Percentiles rank a stretch among this genome's conserved stretches.
Conservation (phyloP, 2,888 invertebrate species). For the Zonitis immaculata region DNA sequence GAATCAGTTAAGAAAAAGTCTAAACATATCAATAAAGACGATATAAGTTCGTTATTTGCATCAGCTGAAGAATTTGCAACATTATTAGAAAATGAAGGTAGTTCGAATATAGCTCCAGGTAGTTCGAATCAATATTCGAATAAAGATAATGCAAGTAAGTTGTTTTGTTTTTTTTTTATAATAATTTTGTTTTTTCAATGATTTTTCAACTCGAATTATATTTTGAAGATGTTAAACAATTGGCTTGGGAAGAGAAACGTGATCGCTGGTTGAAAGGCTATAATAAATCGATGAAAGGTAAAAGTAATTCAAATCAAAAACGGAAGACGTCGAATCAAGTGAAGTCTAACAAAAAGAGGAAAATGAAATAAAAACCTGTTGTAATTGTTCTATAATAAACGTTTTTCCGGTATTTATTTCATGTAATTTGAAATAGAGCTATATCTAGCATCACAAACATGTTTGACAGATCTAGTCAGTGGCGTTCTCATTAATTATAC, state of each 20-base stretch:
- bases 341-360: background rate
- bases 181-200: too few relatives aligned
- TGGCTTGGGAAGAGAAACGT: constrained; percentile 77
- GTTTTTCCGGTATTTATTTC: too few relatives aligned
- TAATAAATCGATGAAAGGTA: constrained; percentile 43
- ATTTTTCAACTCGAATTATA: constrained; percentile 11
- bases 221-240: constrained; percentile 60
- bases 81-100: constrained; percentile 77
- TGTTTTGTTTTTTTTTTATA: too few relatives aligned
- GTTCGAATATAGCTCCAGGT: constrained; percentile 54
- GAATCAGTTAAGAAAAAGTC: constrained; percentile 22
- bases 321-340: constrained; percentile 6
- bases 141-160: constrained; percentile 68
- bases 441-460: too few relatives aligned
- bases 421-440: too few relatives aligned
- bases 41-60: constrained; percentile 66
- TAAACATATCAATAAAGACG: constrained; percentile 37
- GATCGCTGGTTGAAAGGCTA: constrained; percentile 59
- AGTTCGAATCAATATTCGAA: constrained; percentile 68
- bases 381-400: too few relatives aligned
- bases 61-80: constrained; percentile 87
- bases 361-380: too few relatives aligned
- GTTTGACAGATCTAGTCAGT: too few relatives aligned
- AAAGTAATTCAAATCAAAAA: constrained; percentile 10
- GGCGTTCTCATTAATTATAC: too few relatives aligned